Evolutionary conservation across 2,113 vertebrate species (phyloP), one percentile per base, ranked within the genome.

Genomic region (Ailurus styani): DNA sequence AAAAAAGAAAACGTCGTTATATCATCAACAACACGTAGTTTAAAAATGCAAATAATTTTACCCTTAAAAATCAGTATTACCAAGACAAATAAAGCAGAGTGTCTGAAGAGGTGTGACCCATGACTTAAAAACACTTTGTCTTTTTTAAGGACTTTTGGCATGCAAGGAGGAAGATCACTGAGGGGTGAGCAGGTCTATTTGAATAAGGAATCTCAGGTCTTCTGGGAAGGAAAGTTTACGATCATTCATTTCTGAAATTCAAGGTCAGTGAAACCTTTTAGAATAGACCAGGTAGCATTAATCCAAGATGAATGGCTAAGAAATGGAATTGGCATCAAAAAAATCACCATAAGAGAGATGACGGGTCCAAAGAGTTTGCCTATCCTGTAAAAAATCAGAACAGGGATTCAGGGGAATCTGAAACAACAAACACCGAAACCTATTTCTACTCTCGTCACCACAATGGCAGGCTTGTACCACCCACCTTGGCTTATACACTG

Each of bases 391-490:
- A 12, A 17, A 57, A 7, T 14, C 37, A 45, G 37, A 2, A 11
- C 52, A 1, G 14, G 0, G 0, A 11, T 6, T 11, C 25, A 5
- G 25, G 21, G 8, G 18, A 47, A 7, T 3, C 34, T 68, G n/a
- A 27, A 34, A 8, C 14, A 42, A 10, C n/a, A 54, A 37, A 54
- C 0, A 3, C 5, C 5, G 17, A 70, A 29, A 31, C 12, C 11
- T 7, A 21, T 12, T 66, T 40, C 52, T 37, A 1, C 55, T 34
- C 54, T 18, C n/a, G 18, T 12, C 40, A 3, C 18, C 29, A 0
- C 5, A 15, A 3, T 0, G 17, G 14, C 17, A 50, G 29, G 8
- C 73, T 50, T 37, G 12, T 5, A 15, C 7, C 13, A 15, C n/a
- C 6, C 3, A 3, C 37, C 15, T 40, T 1, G 7, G 60, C 4